These are phyloP conservation scores for Helogale parvula DNA, from an alignment of 2,113 vertebrate genomes.

Conservation along the genomic window DNA sequence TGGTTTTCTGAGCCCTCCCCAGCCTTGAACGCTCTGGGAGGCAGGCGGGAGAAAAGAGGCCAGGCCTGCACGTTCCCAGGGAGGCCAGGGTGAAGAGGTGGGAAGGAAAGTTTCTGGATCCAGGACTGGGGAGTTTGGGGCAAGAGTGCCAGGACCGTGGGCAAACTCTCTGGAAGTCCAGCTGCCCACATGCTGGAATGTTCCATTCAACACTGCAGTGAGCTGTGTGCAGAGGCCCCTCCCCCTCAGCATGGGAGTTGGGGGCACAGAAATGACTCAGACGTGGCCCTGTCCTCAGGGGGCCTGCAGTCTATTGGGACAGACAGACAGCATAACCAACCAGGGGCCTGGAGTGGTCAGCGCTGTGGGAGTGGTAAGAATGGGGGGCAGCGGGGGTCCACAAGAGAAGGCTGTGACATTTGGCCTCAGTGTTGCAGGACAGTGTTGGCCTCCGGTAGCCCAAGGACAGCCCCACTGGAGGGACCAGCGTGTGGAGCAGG, in stretches of 20 bases:
- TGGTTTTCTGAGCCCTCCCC: background rate
- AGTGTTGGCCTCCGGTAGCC: background rate
- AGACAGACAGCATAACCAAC: background rate
- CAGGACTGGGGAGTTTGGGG: background rate
- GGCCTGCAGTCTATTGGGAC: background rate
- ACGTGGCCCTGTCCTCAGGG: background rate
- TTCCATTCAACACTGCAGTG: background rate
- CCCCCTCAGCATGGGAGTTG: background rate
- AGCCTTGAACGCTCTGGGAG: background rate
- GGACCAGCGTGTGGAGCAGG: rapidly evolving
- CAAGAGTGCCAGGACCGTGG: background rate
- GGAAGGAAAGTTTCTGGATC: background rate
- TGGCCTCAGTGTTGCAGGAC: rapidly evolving
- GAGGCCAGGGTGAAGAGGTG: no score
- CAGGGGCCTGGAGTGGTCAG: rapidly evolving
- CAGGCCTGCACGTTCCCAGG: background rate
- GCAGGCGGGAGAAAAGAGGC: background rate
- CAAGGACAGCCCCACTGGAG: background rate
- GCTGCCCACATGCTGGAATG: background rate
- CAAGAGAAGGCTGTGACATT: background rate
- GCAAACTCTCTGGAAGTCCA: background rate
- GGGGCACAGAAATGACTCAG: background rate
- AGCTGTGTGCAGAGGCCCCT: background rate
- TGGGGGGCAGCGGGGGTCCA: background rate
- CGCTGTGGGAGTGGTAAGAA: background rate